Conservation (phyloP, 2,797 vertebrate genomes). For the Falco peregrinus region DNA sequence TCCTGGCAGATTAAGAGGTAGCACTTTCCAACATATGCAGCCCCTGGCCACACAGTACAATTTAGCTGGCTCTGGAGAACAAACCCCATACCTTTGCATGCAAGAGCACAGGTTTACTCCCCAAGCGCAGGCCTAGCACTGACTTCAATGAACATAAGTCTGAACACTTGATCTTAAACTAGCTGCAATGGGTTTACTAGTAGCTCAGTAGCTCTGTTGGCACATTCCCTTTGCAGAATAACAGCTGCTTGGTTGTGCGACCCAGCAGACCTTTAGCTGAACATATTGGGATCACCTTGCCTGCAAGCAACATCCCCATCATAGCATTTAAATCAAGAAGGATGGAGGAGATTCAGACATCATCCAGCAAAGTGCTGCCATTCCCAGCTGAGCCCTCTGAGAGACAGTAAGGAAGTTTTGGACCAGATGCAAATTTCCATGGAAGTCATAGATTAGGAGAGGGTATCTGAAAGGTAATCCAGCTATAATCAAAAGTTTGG, state of each 20-base stretch:
- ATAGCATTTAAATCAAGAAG: background rate
- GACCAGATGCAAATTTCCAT: background rate
- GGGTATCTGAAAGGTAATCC: background rate
- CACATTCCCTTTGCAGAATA: background rate
- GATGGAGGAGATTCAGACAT: background rate
- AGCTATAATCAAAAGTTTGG: background rate
- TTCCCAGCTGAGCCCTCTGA: background rate
- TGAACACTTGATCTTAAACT: background rate
- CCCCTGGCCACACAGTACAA: background rate
- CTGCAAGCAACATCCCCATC: background rate
- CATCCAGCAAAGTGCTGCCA: background rate
- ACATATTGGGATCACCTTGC: background rate
- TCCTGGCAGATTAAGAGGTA: background rate
- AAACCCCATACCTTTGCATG: fast-evolving
- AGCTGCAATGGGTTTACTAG: background rate
- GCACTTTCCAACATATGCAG: background rate
- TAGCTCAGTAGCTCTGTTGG: background rate
- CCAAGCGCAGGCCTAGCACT: background rate
- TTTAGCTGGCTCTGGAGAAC: background rate
- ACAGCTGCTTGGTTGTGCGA: background rate
- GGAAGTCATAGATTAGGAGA: background rate
- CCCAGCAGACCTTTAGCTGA: background rate
- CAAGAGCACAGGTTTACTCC: background rate
- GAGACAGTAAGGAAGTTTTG: background rate
- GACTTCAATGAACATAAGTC: background rate